Conservation (phyloP, 2,113 vertebrate genomes). For the Paracanthobrama guichenoti region DNA sequence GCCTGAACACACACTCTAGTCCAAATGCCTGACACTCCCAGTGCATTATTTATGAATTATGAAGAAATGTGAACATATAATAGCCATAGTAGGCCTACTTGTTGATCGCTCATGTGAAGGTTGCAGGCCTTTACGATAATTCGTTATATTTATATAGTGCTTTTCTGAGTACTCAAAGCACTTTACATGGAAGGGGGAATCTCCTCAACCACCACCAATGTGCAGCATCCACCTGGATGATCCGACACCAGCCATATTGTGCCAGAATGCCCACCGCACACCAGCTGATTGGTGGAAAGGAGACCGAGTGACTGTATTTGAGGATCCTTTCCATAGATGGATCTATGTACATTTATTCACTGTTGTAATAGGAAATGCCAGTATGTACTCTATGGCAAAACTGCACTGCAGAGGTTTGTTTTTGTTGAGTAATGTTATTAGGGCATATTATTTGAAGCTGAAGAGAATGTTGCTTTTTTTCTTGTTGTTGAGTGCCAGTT, state of each 20-base stretch:
- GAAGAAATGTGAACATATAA: background rate
- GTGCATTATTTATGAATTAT: constrained; percentile 8
- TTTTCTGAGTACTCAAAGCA: too few species aligned
- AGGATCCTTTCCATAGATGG: too few species aligned
- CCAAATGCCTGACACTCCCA: background rate
- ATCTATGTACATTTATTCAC: background rate
- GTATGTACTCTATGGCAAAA: background rate
- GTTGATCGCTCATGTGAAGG: background rate
- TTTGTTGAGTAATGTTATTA: background rate
- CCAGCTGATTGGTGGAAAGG: too few species aligned
- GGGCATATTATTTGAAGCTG: background rate
- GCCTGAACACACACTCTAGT: constrained; percentile 6
- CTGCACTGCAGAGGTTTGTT: background rate
- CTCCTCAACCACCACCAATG: too few species aligned
- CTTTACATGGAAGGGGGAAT: too few species aligned
- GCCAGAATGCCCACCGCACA: too few species aligned
- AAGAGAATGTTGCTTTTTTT: background rate
- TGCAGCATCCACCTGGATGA: too few species aligned
- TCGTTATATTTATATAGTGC: too few species aligned
- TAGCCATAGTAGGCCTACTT: background rate
- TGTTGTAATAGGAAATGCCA: background rate
- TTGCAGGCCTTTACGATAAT: background rate
- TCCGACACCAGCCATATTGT: too few species aligned
- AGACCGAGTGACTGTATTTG: too few species aligned
- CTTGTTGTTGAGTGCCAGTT: background rate